These are phyloP conservation scores for Hippoglossus stenolepis DNA, from an alignment of 2,113 vertebrate species.

Conservation along the genomic window DNA sequence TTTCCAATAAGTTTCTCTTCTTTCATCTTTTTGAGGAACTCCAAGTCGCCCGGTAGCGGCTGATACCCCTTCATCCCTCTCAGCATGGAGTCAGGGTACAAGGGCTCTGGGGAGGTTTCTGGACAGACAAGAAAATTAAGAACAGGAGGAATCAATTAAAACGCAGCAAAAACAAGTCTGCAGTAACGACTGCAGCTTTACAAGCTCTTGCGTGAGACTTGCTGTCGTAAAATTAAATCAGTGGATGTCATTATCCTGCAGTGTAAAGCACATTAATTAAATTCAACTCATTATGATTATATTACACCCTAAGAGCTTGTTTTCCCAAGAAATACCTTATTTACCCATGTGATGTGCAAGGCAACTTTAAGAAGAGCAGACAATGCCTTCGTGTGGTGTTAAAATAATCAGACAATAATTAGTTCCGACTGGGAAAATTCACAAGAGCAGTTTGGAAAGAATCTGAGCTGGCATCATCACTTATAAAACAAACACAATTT, in stretches of 20 bases:
- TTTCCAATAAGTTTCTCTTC: slow-evolving; percentile 55
- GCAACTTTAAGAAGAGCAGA: not conserved
- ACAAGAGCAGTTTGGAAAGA: too few relatives aligned
- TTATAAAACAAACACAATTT: too few relatives aligned
- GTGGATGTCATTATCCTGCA: not conserved
- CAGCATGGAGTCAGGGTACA: slow-evolving; percentile 50
- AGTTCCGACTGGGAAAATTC: too few relatives aligned
- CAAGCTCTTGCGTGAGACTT: not conserved
- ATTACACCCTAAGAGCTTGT: not conserved
- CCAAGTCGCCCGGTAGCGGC: slow-evolving; percentile 61
- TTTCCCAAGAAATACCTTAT: not conserved
- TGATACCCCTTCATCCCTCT: slow-evolving; percentile 77
- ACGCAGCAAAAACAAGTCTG: not conserved
- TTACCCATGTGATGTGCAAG: not conserved
- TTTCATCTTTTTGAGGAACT: slow-evolving; percentile 69
- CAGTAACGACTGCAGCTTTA: not conserved
- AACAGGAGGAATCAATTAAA: not conserved
- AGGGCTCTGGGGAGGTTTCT: slow-evolving; percentile 1
- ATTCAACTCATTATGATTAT: not conserved
- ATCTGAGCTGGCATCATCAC: too few relatives aligned
- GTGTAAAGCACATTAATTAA: not conserved
- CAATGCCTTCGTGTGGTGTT: too few relatives aligned
- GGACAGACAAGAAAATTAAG: not conserved
- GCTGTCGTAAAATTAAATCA: not conserved
- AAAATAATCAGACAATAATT: too few relatives aligned